Evolutionary conservation across 2,113 vertebrate species (phyloP).

Genomic region (Coryphaenoides rupestris): DNA sequence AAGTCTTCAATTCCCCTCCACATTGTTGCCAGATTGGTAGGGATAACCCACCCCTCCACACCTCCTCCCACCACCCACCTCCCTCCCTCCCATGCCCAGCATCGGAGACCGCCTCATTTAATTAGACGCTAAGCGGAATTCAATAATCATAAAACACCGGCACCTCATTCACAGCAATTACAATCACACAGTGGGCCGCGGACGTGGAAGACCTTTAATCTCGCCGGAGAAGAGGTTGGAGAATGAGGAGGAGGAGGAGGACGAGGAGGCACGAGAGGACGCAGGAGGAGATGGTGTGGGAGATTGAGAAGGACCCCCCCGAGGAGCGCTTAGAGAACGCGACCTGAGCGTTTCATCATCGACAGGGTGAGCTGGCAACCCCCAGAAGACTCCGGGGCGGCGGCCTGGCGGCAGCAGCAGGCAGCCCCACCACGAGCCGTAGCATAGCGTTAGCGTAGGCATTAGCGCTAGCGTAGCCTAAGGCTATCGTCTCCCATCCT

Average conservation of each 20-base stretch:
- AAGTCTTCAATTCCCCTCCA: conserved; percentile 47
- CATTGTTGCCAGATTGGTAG: conserved; percentile 45
- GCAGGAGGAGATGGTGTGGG: background rate
- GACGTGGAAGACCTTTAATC: conserved; percentile 27
- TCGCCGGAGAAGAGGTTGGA: conserved; percentile 2
- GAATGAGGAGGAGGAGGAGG: background rate
- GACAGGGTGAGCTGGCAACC: conserved; percentile 13
- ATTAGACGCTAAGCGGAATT: conserved; percentile 44
- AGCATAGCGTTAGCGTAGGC: too few species aligned
- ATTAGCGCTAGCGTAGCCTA: too few species aligned
- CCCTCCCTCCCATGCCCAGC: too few species aligned
- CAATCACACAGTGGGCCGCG: conserved; percentile 22
- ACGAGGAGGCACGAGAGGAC: background rate
- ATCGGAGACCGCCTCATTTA: conserved; percentile 37
- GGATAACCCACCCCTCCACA: conserved; percentile 39
- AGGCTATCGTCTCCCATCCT: conserved; percentile 16
- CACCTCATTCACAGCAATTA: conserved; percentile 50
- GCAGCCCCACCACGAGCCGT: too few species aligned
- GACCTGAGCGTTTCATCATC: conserved; percentile 20
- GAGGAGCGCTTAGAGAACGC: background rate
- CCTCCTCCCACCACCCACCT: too few species aligned
- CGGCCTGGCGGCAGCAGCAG: background rate
- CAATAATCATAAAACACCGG: conserved; percentile 58
- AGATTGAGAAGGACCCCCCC: background rate
- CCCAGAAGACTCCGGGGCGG: too few species aligned